Conservation (phyloP, 2,888 invertebrate genomes). For the Brachynemurus nebulosus region DNA sequence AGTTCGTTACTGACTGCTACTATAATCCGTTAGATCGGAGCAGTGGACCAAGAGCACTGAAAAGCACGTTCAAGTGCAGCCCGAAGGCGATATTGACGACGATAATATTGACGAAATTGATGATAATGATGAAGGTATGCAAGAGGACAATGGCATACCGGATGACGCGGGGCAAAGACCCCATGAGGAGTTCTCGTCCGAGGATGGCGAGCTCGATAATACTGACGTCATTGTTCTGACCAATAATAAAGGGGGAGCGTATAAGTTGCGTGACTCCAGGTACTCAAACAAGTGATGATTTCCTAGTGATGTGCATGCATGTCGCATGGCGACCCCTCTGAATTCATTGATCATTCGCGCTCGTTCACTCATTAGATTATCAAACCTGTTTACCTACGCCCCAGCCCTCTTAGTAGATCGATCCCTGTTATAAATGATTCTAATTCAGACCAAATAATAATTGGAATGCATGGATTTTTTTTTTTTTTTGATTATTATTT, state of each 20-base stretch:
- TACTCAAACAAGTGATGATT: slow-evolving; percentile 24
- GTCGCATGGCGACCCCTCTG: slow-evolving; percentile 8
- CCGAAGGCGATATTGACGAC: slow-evolving; percentile 3
- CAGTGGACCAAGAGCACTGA: slow-evolving; percentile 4
- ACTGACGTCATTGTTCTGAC: slow-evolving; percentile 37
- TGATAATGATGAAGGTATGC: slow-evolving; percentile 5
- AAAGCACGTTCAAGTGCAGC: neutral
- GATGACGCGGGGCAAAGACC: slow-evolving; percentile 10
- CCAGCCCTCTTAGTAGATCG: too few relatives aligned
- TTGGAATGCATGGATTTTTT: too few relatives aligned
- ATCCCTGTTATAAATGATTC: too few relatives aligned
- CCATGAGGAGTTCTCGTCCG: slow-evolving; percentile 7
- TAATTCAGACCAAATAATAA: too few relatives aligned
- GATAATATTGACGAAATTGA: slow-evolving; percentile 3
- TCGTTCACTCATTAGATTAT: neutral
- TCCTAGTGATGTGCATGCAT: slow-evolving; percentile 8
- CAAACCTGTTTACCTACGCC: too few relatives aligned
- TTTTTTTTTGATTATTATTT: too few relatives aligned
- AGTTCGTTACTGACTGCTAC: too few relatives aligned
- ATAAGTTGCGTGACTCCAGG: slow-evolving; percentile 64
- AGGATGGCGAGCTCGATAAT: slow-evolving; percentile 30
- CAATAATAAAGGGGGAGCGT: slow-evolving; percentile 40
- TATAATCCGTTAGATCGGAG: slow-evolving; percentile 6
- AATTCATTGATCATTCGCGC: neutral
- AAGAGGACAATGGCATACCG: neutral